phyloP scores from a whole-genome alignment of 2,113 vertebrate species.

The Ovis canadensis region DNA sequence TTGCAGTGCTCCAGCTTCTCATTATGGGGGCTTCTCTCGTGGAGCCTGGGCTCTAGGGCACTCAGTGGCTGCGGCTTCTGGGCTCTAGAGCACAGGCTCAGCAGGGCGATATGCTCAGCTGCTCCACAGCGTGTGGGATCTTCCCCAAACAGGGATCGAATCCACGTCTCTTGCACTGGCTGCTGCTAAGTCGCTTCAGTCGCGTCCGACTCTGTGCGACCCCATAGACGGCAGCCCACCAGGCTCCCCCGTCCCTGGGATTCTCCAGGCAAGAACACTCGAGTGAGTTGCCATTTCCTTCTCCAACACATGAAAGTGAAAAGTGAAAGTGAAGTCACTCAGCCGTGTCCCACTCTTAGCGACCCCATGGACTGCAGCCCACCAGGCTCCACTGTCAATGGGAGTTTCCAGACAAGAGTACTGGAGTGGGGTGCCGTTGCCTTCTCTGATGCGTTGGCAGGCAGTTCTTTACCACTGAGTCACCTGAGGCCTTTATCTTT shows the following conservation, averaged over 20 bases:
- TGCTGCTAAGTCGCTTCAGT: too few species aligned
- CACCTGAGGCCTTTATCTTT: background rate
- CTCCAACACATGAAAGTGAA: too few species aligned
- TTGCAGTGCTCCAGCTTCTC: background rate
- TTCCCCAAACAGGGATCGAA: background rate
- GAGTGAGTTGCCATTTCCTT: too few species aligned
- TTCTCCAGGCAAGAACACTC: too few species aligned
- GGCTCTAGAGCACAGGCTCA: background rate
- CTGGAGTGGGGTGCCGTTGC: too few species aligned
- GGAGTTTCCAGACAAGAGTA: too few species aligned
- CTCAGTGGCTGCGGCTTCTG: background rate
- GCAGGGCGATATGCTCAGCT: accelerated
- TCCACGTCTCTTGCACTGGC: background rate
- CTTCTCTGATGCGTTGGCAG: background rate
- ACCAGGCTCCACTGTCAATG: too few species aligned
- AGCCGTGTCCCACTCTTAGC: too few species aligned
- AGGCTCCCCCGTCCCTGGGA: too few species aligned
- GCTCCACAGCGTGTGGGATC: background rate
- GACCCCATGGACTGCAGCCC: too few species aligned
- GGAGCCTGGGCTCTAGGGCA: background rate
- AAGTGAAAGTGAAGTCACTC: too few species aligned
- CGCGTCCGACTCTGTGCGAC: accelerated
- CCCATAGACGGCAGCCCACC: too few species aligned
- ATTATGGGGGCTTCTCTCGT: background rate
- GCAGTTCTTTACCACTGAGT: background rate